Conservation (phyloP, 2,113 vertebrate species). For the Oreocharis arfaki region DNA sequence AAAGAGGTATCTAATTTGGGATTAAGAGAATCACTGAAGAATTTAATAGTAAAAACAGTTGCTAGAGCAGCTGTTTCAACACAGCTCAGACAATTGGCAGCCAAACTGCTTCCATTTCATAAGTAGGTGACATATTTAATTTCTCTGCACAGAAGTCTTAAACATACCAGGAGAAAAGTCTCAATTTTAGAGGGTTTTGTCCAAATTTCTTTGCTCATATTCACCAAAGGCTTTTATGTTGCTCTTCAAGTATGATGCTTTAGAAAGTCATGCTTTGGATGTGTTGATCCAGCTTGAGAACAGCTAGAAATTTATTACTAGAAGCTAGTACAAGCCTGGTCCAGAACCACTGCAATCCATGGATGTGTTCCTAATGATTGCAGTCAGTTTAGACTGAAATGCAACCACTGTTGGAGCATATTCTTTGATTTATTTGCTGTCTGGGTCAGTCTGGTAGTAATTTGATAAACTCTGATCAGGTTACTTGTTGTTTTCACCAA, state of each 20-base stretch:
- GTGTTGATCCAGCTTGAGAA: not conserved
- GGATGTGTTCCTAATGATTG: not conserved
- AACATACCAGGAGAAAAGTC: conserved; percentile 37
- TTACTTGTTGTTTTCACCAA: not conserved
- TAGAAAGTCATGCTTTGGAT: not conserved
- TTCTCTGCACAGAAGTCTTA: conserved; percentile 45
- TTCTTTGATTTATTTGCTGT: not conserved
- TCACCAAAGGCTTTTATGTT: not conserved
- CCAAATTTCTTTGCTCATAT: not conserved
- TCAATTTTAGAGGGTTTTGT: not conserved
- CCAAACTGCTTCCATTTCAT: conserved; percentile 16
- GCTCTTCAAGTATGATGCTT: not conserved
- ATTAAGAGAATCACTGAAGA: conserved; percentile 25
- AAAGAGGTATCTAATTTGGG: conserved; percentile 36
- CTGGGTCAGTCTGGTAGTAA: not conserved
- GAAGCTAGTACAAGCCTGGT: not conserved
- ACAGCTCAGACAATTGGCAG: not conserved
- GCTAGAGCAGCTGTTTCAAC: conserved; percentile 48
- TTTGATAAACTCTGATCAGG: not conserved
- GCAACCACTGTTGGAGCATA: not conserved
- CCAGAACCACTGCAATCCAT: not conserved
- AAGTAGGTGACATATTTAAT: conserved; percentile 61
- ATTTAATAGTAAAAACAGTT: conserved; percentile 35
- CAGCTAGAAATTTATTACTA: not conserved
- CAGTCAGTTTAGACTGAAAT: not conserved